Evolutionary conservation across 2,888 invertebrate genomes (phyloP).

Genomic region (Netelia virgata): DNA sequence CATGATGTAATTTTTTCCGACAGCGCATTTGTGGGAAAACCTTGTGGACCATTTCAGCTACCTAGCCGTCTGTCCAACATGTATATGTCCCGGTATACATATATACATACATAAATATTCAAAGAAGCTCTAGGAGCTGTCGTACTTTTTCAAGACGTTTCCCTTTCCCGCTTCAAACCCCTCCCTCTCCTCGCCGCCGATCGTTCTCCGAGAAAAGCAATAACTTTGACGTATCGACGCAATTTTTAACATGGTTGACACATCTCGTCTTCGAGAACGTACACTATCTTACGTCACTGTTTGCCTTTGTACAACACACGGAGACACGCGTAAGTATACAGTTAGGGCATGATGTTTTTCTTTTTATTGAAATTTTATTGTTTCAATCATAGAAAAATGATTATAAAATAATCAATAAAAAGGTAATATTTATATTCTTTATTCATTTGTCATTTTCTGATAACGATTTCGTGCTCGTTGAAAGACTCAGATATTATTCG

Average conservation of each 20-base stretch:
- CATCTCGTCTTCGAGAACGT: constrained; percentile 16
- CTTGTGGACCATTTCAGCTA: no score
- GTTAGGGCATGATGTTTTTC: no score
- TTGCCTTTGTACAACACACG: constrained; percentile 15
- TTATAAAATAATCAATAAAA: no score
- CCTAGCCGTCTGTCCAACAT: background rate
- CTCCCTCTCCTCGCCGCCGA: constrained; percentile 16
- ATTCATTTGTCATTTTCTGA: no score
- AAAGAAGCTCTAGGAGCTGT: constrained; percentile 44
- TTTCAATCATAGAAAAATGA: no score
- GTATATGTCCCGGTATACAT: constrained; percentile 1
- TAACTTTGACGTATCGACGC: constrained; percentile 70
- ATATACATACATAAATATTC: background rate
- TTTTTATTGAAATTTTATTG: no score
- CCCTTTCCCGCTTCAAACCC: constrained; percentile 9
- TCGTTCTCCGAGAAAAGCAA: constrained; percentile 60
- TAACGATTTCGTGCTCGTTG: no score
- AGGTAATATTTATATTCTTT: no score
- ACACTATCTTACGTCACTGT: background rate
- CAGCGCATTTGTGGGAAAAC: no score
- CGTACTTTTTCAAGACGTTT: constrained; percentile 52
- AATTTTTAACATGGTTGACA: constrained; percentile 66
- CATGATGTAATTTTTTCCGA: no score
- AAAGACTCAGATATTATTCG: no score
- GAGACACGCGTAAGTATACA: background rate